Base-by-base conservation (phyloP, 2,113 vertebrate species). In the Prochilodus magdalenae region DNA sequence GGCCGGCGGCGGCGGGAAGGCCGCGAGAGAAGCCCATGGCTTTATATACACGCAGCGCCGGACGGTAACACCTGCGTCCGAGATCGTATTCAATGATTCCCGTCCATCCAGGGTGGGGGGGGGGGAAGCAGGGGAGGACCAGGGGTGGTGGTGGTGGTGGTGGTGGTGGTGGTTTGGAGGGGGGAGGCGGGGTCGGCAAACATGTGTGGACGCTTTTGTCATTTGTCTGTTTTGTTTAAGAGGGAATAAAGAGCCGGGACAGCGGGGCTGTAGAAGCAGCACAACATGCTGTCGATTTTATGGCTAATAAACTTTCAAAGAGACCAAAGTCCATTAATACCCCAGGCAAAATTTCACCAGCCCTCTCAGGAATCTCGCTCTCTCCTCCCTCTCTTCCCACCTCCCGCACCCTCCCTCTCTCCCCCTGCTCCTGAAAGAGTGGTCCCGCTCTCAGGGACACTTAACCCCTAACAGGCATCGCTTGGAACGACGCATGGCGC, bases 291-390 rank as follows among this genome's bases (percentile, higher is more conserved):
- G 92, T 93, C 94, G 94, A 95, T 95, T 97, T 97, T 95, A 95
- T 95, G 95, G 96, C 93, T 95, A 95, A 96, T 97, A 97, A 96
- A 95, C 96, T 96, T 95, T 96, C 95, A 96, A 97, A 96, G 95
- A 94, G 86, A 90, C 92, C 89, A 91, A 92, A 95, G 94, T 96
- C 94, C 94, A 95, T 96, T 95, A 96, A 96, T 94, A 95, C 91
- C 85, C 65, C 84, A 89, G 90, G 90, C 92, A 92, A 93, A 91
- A 95, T 94, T 94, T 94, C 91, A 89, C 91, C 92, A 86, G 93
- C 90, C 91, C 90, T 90, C 84, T 93, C 90, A 89, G 89, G 94
- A 94, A 94, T 93, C 93, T 93, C 91, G 86, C 93, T 92, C 92
- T 90, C 90, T 93, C 86, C 89, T 90, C 86, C 88, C 89, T 91